Evolutionary conservation across 2,888 invertebrate species (phyloP), one percentile per base, ranked within the genome.

Genomic region (Liopterus haemorrhoidalis): DNA sequence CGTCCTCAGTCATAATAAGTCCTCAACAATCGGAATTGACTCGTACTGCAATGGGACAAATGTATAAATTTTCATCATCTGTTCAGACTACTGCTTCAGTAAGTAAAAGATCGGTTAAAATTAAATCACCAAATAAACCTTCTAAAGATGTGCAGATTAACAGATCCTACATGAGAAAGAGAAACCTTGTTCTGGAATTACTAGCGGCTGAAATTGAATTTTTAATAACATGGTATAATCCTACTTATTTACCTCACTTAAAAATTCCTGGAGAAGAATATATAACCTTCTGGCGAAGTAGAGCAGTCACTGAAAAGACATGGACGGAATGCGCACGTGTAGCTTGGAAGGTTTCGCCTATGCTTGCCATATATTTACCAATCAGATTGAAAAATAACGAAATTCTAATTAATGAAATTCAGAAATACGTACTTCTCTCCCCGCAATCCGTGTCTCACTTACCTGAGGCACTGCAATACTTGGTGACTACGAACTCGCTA

Each of bases 331-430:
- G 85, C 57, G 87, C 90, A 1, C 79, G 90, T 30, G 73, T 96
- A 0, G 94, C 97, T 0, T 99, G 99, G 99, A 90, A 94, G 49
- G 91, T 97, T 33, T 93, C 92, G 53, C 97, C 99, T 0, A 77
- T 82, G 0, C 70, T 99, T 21, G 96, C 96, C 0, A 87, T 95
- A 16, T 92, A 85, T 61, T 66, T 99, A 53, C 93, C 96, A 0
- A 81, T 79, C 48, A 74, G 85, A 48, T 80, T 87, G 39, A 76
- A 75, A 52, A 83, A 81, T 57, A 79, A 82, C 31, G 86, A 87
- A 25, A 74, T 81, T 0, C 85, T 95, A 41, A 75, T 84, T 16
- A 79, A 79, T 45, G 95, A 96, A 66, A 86, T 99, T 0, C 81
- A 85, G 1, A 76, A 87, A 11, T 79, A 93, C 53, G 93, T 99